phyloP scores from a whole-genome alignment of 2,113 vertebrate species.

The Ceuthmochares aereus region DNA sequence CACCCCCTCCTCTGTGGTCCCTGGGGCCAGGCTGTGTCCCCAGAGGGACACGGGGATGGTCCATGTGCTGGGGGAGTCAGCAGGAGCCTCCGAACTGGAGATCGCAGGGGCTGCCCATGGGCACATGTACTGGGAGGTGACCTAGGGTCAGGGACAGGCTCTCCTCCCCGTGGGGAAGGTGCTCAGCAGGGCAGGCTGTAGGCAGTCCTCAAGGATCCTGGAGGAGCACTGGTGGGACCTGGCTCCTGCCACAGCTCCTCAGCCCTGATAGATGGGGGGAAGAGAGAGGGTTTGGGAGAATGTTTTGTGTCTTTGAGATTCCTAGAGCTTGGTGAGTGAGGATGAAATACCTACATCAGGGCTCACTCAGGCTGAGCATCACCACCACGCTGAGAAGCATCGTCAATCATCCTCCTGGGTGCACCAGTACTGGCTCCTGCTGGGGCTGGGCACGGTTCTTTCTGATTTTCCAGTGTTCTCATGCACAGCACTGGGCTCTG shows the following conservation, averaged over 20 bases:
- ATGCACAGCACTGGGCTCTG: not conserved
- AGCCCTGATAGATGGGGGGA: not conserved
- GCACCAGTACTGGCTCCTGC: accelerated
- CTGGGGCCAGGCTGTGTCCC: accelerated
- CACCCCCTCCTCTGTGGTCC: not conserved
- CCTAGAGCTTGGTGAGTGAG: not conserved
- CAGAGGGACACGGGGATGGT: not conserved
- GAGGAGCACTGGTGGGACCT: not conserved
- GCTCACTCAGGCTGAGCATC: not conserved
- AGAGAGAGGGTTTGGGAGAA: not conserved
- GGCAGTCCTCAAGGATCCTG: not conserved
- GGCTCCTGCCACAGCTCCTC: not conserved
- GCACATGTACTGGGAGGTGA: not conserved
- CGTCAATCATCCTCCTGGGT: not conserved
- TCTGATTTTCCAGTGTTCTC: not conserved
- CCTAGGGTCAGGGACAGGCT: accelerated
- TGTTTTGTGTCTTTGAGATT: not conserved
- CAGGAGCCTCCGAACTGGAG: not conserved
- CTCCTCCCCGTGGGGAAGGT: not conserved
- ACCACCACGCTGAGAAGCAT: not conserved
- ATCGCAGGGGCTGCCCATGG: not conserved
- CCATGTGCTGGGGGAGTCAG: not conserved
- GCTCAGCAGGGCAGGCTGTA: accelerated
- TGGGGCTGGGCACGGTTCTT: not conserved
- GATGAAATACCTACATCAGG: accelerated